phyloP scores from a whole-genome alignment of 2,113 vertebrate genomes.

The Rhinichthys klamathensis region DNA sequence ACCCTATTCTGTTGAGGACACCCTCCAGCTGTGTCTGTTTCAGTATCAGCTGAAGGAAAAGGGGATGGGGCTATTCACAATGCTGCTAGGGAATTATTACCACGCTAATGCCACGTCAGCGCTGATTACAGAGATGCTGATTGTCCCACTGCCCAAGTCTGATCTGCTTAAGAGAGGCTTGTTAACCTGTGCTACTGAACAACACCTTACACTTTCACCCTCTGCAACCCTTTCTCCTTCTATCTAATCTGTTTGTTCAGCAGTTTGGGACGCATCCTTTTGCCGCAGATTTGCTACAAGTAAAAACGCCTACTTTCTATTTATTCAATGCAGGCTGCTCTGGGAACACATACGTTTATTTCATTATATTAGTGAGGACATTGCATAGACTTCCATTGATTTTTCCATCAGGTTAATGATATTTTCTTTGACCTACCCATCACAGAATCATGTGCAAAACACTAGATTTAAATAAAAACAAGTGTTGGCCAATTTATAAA shows the following conservation, averaged over 20 bases:
- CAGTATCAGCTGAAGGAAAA: neutral
- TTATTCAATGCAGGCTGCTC: conserved; percentile 21
- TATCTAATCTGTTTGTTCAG: conserved; percentile 22
- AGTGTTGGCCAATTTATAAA: too few relatives aligned
- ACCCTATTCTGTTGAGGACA: neutral
- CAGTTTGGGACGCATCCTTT: neutral
- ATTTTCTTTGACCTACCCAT: too few relatives aligned
- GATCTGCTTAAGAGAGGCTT: conserved; percentile 47
- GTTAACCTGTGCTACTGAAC: conserved; percentile 27
- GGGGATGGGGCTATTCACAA: neutral
- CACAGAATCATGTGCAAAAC: too few relatives aligned
- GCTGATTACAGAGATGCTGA: conserved; percentile 9
- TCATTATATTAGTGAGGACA: too few relatives aligned
- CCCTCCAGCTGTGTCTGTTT: conserved; percentile 11
- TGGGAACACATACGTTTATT: neutral
- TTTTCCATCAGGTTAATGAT: too few relatives aligned
- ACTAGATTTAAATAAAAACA: too few relatives aligned
- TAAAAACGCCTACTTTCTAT: conserved; percentile 16
- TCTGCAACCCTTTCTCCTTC: conserved; percentile 35
- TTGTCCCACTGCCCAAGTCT: conserved; percentile 34
- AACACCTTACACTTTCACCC: conserved; percentile 32
- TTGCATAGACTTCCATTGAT: too few relatives aligned
- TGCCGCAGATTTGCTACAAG: conserved; percentile 5
- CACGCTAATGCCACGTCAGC: conserved; percentile 35
- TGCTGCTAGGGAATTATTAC: conserved; percentile 32